Evolutionary conservation across 2,797 vertebrate genomes (phyloP), one percentile per base, ranked within the genome.

Genomic region (Sitta carolinensis): DNA sequence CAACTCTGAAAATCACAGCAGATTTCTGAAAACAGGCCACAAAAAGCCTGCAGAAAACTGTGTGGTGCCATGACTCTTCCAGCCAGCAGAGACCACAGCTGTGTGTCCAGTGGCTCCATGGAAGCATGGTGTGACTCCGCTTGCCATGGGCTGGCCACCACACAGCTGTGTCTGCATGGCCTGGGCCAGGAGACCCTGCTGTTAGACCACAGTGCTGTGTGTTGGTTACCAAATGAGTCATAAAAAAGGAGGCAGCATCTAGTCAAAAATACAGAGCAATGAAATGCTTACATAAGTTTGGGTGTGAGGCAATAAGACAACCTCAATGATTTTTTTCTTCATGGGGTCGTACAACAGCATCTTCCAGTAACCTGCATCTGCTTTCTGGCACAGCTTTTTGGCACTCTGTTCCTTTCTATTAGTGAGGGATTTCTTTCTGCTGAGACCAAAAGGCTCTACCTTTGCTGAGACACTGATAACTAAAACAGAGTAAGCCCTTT

Each of bases 311-410:
- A 95, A 89, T 82, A 67, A 34, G 19, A 42, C 32, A 82, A 55
- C 19, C 50, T 90, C 72, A 90, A 23, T 9, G 51, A 7, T 17
- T 48, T 77, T 84, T 92, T 85, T 70, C 15, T 84, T 91, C 16
- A 6, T 36, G 42, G n/a, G 10, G 57, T 83, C 21, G 52, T 93
- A 42, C 23, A 92, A 20, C 12, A 80, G 25, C 38, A 83, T 74
- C 75, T 95, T 94, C 90, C 86, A 92, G 86, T 89, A 94, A 94
- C 64, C 36, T 75, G 52, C 74, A 89, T 83, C 48, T 93, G 20
- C 36, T 75, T 76, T 82, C 54, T 85, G 80, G 38, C 61, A 82
- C 16, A 29, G 20, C 5, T 76, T 80, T 82, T 83, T 75, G 64
- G 52, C 68, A 25, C 13, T 84, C 29, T 32, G 3, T 57, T 93